phyloP scores from a whole-genome alignment of 2,113 vertebrate species.

The Muntiacus muntjak region DNA sequence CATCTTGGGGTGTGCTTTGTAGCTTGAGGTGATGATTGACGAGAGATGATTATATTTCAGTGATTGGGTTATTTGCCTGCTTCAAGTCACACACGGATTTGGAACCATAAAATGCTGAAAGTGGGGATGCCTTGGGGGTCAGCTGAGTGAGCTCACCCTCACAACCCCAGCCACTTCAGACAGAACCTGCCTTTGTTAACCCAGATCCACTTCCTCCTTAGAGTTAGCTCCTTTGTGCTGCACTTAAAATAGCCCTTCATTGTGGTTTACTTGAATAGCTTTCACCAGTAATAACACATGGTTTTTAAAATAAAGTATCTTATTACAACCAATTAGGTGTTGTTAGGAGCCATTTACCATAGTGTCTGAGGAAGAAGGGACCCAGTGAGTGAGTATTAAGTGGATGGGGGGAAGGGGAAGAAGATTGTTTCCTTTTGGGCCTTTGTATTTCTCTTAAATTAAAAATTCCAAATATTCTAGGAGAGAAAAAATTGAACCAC shows the following conservation, averaged over 20 bases:
- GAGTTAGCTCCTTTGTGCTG: background rate
- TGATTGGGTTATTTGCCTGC: background rate
- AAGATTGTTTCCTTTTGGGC: background rate
- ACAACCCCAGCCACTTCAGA: background rate
- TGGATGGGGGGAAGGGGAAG: background rate
- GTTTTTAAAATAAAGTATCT: background rate
- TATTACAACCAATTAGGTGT: background rate
- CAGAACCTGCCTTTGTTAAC: background rate
- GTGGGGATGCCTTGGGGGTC: accelerated
- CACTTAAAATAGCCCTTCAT: background rate
- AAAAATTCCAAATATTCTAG: background rate
- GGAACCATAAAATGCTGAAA: background rate
- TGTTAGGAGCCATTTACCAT: accelerated
- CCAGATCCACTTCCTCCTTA: no score
- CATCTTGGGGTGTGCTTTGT: background rate
- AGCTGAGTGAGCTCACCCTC: background rate
- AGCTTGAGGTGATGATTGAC: background rate
- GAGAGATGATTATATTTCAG: accelerated
- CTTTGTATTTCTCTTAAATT: background rate
- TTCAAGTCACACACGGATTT: background rate
- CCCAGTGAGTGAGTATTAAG: background rate
- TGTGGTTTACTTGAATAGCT: background rate
- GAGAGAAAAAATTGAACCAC: background rate
- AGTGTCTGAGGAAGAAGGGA: background rate
- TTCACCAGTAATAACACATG: background rate